Base-by-base conservation (phyloP, 53 echinoderm and acorn worm genomes). In the Paracentrotus lividus region DNA sequence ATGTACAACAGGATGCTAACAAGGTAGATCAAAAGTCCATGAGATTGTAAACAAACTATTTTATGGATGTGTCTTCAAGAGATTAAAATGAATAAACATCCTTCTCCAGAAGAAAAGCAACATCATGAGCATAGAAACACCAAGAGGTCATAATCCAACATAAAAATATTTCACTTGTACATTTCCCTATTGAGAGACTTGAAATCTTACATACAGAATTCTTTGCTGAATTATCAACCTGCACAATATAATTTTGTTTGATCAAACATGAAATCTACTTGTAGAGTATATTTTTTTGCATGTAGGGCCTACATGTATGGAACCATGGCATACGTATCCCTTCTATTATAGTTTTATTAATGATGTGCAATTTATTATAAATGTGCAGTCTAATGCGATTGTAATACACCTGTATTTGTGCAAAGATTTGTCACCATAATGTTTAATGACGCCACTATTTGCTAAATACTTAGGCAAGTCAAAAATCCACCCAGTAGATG, bases 1-100 rank as follows among this genome's bases (percentile, higher is more conserved):
- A n/a, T n/a, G n/a, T n/a, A n/a, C n/a, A 5, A n/a, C 81, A 81
- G 81, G 81, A 81, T 81, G 81, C 47, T 81, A 47, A 81, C 24
- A 18, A 24, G 26, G 5, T 13, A 47, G 81, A 81, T 81, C 49
- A 81, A 45, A 81, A 26, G 81, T 81, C 47, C 81, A 81, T 47
- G n/a, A 26, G 47, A 47, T 26, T 13, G 26, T 81, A 23, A 81
- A 81, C 81, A 81, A 76, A 76, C 6, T 6, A 20, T 76, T 40
- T 42, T 20, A 76, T 76, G 42, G 81, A 34, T 24, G n/a, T 81
- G n/a, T 44, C 21, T 77, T 77, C 26, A 60, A 60, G 0, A 60
- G 60, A 60, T 60, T 64, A 31, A 29, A 29, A 29, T 6, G 1
- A 27, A 64, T 6, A 64, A n/a, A n/a, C n/a, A 64, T 64, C 64